Evolutionary conservation across 2,888 invertebrate genomes (phyloP).

Genomic region (Escarpia spicata): DNA sequence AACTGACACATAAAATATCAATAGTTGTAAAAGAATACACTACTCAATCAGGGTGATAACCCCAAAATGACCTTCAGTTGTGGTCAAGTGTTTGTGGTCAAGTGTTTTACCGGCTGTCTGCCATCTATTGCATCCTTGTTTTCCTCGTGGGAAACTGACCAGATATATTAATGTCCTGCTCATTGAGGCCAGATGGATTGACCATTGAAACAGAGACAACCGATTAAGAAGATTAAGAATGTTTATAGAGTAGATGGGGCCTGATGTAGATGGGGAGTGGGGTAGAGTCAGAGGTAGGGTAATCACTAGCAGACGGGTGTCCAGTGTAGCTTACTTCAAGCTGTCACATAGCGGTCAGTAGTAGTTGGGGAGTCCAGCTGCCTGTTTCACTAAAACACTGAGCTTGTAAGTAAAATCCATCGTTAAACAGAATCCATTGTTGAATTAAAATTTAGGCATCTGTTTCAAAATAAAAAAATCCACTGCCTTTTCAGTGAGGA

Average conservation of each 20-base stretch:
- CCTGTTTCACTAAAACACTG: too few species aligned
- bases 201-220: conserved; percentile 13
- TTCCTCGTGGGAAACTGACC: conserved; percentile 3
- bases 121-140: not conserved
- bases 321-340: not conserved
- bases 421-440: too few species aligned
- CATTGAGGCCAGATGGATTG: conserved; percentile 9
- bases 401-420: too few species aligned
- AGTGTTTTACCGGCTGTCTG: not conserved
- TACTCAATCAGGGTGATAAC: not conserved
- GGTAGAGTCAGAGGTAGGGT: not conserved
- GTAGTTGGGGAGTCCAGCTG: not conserved
- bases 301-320: not conserved
- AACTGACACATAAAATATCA: not conserved
- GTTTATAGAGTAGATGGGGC: not conserved
- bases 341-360: not conserved
- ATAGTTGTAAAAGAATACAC: not conserved
- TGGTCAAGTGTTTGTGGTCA: not conserved
- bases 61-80: too few species aligned
- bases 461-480: too few species aligned
- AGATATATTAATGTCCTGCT: not conserved
- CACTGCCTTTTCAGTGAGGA: too few species aligned
- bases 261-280: not conserved
- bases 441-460: too few species aligned
- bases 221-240: conserved; percentile 16